Conservation (phyloP, 2,888 invertebrate genomes). For the Andrena trimmerana region DNA sequence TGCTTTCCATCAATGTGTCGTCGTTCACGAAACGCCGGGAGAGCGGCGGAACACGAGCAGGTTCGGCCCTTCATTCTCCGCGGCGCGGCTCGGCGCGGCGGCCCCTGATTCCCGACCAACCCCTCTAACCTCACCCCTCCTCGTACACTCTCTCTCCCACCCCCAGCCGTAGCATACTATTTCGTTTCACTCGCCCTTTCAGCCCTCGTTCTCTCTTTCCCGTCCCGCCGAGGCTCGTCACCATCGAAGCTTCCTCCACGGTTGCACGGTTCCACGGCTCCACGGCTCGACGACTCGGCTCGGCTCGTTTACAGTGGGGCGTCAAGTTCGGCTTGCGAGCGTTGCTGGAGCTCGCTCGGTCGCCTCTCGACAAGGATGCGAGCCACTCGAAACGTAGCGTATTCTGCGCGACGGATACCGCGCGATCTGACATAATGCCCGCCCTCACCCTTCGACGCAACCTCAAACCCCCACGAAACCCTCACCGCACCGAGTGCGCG, state of each 20-base stretch:
- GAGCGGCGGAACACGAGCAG: constrained; percentile 60
- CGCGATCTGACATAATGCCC: constrained; percentile 64
- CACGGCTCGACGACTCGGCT: constrained; percentile 38
- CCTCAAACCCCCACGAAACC: constrained; percentile 17
- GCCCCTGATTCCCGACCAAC: constrained; percentile 63
- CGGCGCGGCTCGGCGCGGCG: constrained; percentile 23
- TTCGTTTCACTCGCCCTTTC: constrained; percentile 31
- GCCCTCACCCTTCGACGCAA: constrained; percentile 20
- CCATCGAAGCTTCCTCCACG: constrained; percentile 43
- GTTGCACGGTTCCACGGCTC: constrained; percentile 42
- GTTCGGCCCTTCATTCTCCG: constrained; percentile 69
- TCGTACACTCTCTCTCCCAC: constrained; percentile 19
- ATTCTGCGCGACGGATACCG: constrained; percentile 53
- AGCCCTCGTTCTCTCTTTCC: constrained; percentile 25
- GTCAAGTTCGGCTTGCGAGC: constrained; percentile 71
- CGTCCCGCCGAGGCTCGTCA: constrained; percentile 8
- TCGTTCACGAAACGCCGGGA: constrained; percentile 64
- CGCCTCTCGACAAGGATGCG: constrained; percentile 79
- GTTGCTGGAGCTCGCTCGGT: constrained; percentile 74
- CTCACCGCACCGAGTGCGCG: constrained; percentile 22
- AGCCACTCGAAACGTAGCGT: constrained; percentile 79
- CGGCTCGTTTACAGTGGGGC: constrained; percentile 71
- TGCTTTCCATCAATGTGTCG: constrained; percentile 83
- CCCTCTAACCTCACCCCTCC: constrained; percentile 48
- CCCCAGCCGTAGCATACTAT: neutral